Percentiles rank a stretch among this genome's conserved stretches.
These are phyloP conservation scores for Drosophila hawaiiensis DNA, from an alignment of 2,888 invertebrate species.

Conservation along the genomic window DNA sequence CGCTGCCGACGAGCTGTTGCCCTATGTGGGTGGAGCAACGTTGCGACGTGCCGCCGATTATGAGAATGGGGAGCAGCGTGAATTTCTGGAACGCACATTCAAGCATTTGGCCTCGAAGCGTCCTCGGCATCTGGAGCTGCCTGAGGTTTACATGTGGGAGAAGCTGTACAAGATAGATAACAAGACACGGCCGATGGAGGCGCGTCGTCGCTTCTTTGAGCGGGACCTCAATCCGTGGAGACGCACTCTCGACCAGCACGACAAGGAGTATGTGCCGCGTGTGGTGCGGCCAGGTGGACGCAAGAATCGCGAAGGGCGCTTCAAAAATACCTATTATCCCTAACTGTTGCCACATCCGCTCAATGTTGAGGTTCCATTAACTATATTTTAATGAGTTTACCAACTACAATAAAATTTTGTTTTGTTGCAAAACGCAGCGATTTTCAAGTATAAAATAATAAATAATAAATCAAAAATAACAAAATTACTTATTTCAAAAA, in stretches of 20 bases:
- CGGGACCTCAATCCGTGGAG: constrained; percentile 87
- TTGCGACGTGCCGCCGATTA: constrained; percentile 88
- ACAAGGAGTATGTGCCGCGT: constrained; percentile 90
- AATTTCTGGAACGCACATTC: constrained; percentile 89
- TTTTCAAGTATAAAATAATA: background rate
- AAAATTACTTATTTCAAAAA: background rate
- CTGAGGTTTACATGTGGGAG: constrained; percentile 93
- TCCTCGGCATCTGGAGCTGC: constrained; percentile 87
- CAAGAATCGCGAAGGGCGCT: constrained; percentile 87
- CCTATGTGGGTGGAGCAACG: constrained; percentile 88
- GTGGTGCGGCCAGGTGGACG: constrained; percentile 87
- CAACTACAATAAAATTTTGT: constrained; percentile 32
- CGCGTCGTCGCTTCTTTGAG: constrained; percentile 90
- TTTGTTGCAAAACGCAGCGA: constrained; percentile 29
- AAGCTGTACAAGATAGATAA: constrained; percentile 91
- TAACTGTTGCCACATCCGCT: constrained; percentile 41
- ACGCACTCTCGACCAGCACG: constrained; percentile 89
- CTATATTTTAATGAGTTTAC: constrained; percentile 20
- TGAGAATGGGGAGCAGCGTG: constrained; percentile 88
- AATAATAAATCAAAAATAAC: background rate
- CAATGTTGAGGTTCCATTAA: constrained; percentile 9
- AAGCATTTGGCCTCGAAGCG: constrained; percentile 90
- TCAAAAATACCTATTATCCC: constrained; percentile 90
- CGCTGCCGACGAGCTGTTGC: constrained; percentile 88
- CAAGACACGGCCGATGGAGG: constrained; percentile 89